Evolutionary conservation across 2,113 vertebrate species (phyloP).

Genomic region (Mola mola): DNA sequence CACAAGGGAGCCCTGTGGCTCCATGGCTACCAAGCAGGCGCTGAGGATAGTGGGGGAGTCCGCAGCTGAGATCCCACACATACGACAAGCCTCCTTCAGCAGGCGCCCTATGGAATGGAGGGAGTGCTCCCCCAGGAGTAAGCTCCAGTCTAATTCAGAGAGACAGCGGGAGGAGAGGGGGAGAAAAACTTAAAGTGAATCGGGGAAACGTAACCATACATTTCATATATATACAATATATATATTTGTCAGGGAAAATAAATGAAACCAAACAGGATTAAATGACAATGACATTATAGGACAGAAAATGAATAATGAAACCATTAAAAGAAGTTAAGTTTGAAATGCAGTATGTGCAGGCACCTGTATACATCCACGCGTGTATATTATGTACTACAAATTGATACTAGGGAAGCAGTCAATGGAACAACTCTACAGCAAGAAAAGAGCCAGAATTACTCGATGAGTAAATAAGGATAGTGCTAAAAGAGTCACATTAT

Average conservation of each 20-base stretch:
- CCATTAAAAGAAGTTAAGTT: too few species aligned
- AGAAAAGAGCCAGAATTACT: too few species aligned
- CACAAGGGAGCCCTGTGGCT: constrained; percentile 96
- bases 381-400: too few species aligned
- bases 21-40: constrained; percentile 98
- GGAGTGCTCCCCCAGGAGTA: constrained; percentile 94
- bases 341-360: too few species aligned
- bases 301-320: background rate
- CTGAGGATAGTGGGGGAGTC: constrained; percentile 96
- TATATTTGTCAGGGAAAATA: background rate
- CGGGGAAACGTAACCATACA: too few species aligned
- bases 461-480: too few species aligned
- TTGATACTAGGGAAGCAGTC: too few species aligned
- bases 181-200: background rate
- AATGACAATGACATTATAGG: background rate
- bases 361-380: too few species aligned
- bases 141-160: constrained; percentile 90
- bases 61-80: constrained; percentile 93
- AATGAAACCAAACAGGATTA: background rate
- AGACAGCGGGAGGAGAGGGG: background rate
- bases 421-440: too few species aligned
- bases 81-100: constrained; percentile 93
- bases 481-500: too few species aligned
- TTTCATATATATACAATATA: too few species aligned
- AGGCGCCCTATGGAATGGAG: constrained; percentile 95